Conservation (phyloP, 2,797 vertebrate genomes). For the Oreortyx pictus region DNA sequence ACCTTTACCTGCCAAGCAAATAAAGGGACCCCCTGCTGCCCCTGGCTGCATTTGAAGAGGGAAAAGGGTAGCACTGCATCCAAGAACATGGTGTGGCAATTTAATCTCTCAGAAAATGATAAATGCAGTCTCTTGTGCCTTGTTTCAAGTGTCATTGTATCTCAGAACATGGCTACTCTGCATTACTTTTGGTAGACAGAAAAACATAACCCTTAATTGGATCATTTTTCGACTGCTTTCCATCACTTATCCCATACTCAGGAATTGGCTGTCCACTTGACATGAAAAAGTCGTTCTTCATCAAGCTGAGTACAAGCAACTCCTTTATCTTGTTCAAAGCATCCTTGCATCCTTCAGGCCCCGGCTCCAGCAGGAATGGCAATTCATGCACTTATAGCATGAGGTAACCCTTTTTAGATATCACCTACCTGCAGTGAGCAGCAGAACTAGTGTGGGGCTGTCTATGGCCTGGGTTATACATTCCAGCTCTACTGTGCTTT, state of each 20-base stretch:
- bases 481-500: rapidly evolving
- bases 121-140: neutral
- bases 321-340: neutral
- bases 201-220: neutral
- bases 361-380: neutral
- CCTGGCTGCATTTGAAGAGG: neutral
- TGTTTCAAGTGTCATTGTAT: neutral
- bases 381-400: neutral
- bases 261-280: neutral
- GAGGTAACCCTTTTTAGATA: neutral
- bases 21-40: rapidly evolving
- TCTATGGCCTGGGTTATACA: rapidly evolving
- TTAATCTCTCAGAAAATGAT: neutral
- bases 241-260: neutral
- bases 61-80: neutral
- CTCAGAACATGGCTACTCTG: neutral
- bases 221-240: neutral
- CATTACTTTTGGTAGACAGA: neutral
- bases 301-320: neutral
- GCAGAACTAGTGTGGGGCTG: rapidly evolving
- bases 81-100: neutral
- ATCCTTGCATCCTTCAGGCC: neutral
- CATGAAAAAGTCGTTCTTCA: neutral
- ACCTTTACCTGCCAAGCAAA: neutral
- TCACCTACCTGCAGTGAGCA: neutral